Percentiles rank a stretch among this genome's conserved stretches.
Evolutionary conservation across 2,113 vertebrate species (phyloP).

Genomic region (Mastomys natalensis): DNA sequence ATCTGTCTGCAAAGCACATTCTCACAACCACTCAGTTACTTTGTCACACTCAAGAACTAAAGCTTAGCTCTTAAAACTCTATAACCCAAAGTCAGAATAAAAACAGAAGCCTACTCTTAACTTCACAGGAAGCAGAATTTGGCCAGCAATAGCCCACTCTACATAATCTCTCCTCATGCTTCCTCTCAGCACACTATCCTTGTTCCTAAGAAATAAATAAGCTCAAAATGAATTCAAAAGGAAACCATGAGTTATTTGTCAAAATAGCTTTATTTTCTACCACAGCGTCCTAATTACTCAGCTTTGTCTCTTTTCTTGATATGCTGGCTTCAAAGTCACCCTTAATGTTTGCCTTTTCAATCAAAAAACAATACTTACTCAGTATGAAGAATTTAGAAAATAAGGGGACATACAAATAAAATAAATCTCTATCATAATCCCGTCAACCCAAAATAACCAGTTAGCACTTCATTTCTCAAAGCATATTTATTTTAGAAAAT

Average conservation of each 20-base stretch:
- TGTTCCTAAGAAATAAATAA: background rate
- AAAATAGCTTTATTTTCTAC: conserved; percentile 41
- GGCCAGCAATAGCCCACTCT: background rate
- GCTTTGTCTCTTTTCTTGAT: background rate
- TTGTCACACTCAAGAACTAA: background rate
- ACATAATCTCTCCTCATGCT: background rate
- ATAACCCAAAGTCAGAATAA: background rate
- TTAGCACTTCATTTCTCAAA: conserved; percentile 40
- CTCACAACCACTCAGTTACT: background rate
- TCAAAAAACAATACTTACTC: conserved; percentile 21
- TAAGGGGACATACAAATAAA: background rate
- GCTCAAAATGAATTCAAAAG: conserved; percentile 17
- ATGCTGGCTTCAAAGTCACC: conserved; percentile 4
- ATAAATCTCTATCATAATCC: background rate
- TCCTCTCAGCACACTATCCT: background rate
- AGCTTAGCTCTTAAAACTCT: background rate
- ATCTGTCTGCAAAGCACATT: background rate
- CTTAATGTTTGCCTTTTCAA: conserved; percentile 28
- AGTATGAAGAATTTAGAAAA: conserved; percentile 47
- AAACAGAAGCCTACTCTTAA: background rate
- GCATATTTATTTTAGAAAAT: conserved; percentile 34
- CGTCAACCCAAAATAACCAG: conserved; percentile 18
- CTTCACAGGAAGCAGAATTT: background rate
- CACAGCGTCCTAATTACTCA: background rate
- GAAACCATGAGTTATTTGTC: conserved; percentile 1